Evolutionary conservation across 2,113 vertebrate genomes (phyloP).

Genomic region (Archilochus colubris): DNA sequence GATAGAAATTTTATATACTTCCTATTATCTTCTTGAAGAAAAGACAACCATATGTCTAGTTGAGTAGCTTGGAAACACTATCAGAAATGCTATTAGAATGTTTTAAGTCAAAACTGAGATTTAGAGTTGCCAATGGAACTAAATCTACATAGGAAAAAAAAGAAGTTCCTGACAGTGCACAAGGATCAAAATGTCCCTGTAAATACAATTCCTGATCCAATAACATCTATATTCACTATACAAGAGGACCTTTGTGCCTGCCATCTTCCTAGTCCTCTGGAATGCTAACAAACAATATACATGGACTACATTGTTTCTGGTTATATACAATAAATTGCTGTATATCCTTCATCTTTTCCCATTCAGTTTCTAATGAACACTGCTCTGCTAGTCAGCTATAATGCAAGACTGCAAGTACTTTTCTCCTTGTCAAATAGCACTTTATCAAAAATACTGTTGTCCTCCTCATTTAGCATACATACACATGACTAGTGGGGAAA

Average conservation of each 20-base stretch:
- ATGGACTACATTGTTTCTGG: background rate
- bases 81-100: background rate
- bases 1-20: background rate
- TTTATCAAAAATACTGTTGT: slow-evolving; percentile 4
- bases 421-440: slow-evolving; percentile 39
- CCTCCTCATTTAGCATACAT: background rate
- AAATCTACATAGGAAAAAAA: background rate
- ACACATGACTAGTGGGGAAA: background rate
- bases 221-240: background rate
- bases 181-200: background rate
- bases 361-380: slow-evolving; percentile 49
- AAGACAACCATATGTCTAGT: background rate
- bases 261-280: background rate
- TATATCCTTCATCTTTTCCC: slow-evolving; percentile 13
- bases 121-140: background rate
- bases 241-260: background rate
- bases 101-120: background rate
- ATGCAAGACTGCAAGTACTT: slow-evolving; percentile 8
- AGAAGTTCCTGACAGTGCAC: background rate
- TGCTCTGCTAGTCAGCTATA: slow-evolving; percentile 18
- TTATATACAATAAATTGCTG: background rate
- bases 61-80: background rate
- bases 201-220: background rate
- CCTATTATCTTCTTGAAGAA: background rate
- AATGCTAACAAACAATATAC: background rate